A percentile compares a stretch with the other conserved stretches of the same genome.
These are phyloP conservation scores for Tetragonula clypearis DNA, from an alignment of 1,140 invertebrate genomes.

Conservation along the genomic window DNA sequence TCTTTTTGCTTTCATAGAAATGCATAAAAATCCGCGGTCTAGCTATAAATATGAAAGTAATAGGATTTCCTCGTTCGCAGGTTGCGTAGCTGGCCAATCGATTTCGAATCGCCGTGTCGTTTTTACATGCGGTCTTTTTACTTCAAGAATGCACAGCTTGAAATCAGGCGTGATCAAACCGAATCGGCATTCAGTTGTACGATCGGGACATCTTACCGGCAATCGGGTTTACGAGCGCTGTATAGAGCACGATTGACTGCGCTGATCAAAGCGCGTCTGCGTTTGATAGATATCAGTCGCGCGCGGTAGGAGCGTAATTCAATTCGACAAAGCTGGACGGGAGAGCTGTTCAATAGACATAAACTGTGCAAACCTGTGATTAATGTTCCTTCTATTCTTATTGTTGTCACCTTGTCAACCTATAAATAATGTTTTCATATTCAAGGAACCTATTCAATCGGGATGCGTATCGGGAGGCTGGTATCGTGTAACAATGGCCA, in stretches of 20 bases:
- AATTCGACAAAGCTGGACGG: slow-evolving; percentile 40
- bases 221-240: slow-evolving; percentile 56
- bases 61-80: background rate
- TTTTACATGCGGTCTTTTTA: background rate
- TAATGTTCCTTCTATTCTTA: slow-evolving; percentile 29
- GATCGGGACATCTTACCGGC: slow-evolving; percentile 46
- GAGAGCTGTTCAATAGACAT: slow-evolving; percentile 26
- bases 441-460: slow-evolving; percentile 1
- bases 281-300: slow-evolving; percentile 51
- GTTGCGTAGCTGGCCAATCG: background rate
- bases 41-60: background rate
- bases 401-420: slow-evolving; percentile 30
- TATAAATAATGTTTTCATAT: slow-evolving; percentile 43
- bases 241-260: slow-evolving; percentile 51
- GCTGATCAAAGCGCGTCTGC: slow-evolving; percentile 62
- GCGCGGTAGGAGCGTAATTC: slow-evolving; percentile 42
- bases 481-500: slow-evolving; percentile 32
- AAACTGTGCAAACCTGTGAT: slow-evolving; percentile 43
- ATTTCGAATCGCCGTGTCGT: background rate
- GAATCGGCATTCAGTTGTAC: slow-evolving; percentile 25
- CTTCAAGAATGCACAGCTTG: too few species aligned
- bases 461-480: background rate
- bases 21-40: too few species aligned
- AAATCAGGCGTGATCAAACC: slow-evolving; percentile 9
- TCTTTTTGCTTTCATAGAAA: too few species aligned